Evolutionary conservation across 2,888 invertebrate genomes (phyloP), one percentile per base, ranked within the genome.

Genomic region (Hermaeophaga mercurialis): DNA sequence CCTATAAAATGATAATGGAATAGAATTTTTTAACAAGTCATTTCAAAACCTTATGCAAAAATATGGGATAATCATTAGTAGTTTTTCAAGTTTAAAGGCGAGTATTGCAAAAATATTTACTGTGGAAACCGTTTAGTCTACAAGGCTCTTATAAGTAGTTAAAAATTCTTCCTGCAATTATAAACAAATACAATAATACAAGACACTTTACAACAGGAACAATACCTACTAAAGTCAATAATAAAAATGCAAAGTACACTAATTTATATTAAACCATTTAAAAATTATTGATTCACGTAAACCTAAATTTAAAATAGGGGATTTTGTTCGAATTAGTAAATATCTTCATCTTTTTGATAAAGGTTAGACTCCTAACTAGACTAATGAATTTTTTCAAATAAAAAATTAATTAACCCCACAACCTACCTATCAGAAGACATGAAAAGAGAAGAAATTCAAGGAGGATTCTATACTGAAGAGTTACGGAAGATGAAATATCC

Each of bases 281-380:
- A 58, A 58, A 56, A 28, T 26, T 67, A 57, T 56, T 11, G 34
- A 36, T 28, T 28, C 44, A 38, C 33, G 12, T 14, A 28, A n/a
- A n/a, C n/a, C n/a, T n/a, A n/a, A 64, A 59, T 57, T 66, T 54
- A 60, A 54, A 49, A 26, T 34, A 24, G 43, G 55, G 1, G 55
- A 48, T 9, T 33, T 62, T 19, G 73, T 74, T 2, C 56, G 73
- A n/a, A 64, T 75, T 9, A 66, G 64, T 47, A 73, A 72, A 58
- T 56, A 62, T 22, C 70, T 70, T 58, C 49, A 54, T 11, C 33
- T 66, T 8, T 73, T 74, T 61, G 66, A 66, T 11, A 74, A 75
- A 65, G 70, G 70, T 3, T 75, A 72, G 39, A 67, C 66, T 3
- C 69, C 72, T 0, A 71, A 71, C n/a, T n/a, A n/a, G n/a, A n/a